Percentiles rank a stretch among this genome's conserved stretches.
phyloP scores from a whole-genome alignment of 2,113 vertebrate species.

The Galeopterus variegatus region DNA sequence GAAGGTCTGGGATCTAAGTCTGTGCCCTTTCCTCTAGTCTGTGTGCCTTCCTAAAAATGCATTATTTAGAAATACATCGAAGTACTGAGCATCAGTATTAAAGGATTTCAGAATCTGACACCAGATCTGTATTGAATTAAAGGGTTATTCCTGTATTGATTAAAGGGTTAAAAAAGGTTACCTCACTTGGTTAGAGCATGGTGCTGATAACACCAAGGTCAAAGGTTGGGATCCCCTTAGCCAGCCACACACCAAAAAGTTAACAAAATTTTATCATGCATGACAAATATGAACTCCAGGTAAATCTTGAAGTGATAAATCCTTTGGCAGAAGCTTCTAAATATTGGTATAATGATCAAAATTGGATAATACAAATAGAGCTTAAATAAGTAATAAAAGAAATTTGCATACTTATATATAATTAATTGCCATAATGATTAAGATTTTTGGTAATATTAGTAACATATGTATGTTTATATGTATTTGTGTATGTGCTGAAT shows the following conservation, averaged over 20 bases:
- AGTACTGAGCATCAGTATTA: not conserved
- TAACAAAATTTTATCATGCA: not conserved
- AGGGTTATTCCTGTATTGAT: not conserved
- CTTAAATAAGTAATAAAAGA: constrained; percentile 10
- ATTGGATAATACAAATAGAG: not conserved
- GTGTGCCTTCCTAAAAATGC: not conserved
- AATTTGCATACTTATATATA: not conserved
- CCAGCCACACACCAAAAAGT: not conserved
- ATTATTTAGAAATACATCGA: not conserved
- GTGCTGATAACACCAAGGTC: too few species aligned
- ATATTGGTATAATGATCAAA: constrained; percentile 9
- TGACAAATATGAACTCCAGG: not conserved
- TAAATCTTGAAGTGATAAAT: constrained; percentile 51
- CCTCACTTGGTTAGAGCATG: too few species aligned
- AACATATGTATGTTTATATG: not conserved
- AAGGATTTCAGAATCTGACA: constrained; percentile 2
- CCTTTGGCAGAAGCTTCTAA: not conserved
- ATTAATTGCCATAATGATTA: not conserved
- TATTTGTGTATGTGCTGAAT: not conserved
- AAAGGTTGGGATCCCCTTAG: too few species aligned
- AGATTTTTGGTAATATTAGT: constrained; percentile 6
- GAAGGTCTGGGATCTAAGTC: not conserved
- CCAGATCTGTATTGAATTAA: not conserved
- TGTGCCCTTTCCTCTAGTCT: not conserved
- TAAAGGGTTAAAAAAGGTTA: not conserved